Base-by-base conservation (phyloP, 2,797 vertebrate genomes). In the Luscinia luscinia region DNA sequence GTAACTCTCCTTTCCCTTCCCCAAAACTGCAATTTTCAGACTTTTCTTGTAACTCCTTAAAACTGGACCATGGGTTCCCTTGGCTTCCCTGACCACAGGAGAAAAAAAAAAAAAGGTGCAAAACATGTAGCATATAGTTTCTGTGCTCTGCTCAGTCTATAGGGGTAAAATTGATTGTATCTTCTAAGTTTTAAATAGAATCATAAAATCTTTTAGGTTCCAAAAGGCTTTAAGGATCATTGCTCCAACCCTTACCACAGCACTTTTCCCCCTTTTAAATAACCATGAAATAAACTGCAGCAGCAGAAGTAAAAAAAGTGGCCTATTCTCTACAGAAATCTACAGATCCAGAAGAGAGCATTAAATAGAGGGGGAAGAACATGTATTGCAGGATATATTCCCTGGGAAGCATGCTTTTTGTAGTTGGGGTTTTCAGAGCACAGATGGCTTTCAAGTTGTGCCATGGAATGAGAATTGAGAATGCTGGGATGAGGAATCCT, bases 151-250 rank as follows among this genome's bases (percentile, higher is more conserved):
- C 17, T 67, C 9, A 73, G 26, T 20, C 9, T 43, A 4, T 30
- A 26, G 43, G 48, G 30, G 5, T 81, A 43, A 72, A 73, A 75
- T 38, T n/a, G 12, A 38, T 16, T 22, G 9, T 10, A 6, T 45
- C 6, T 45, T 74, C 9, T 12, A 23, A 54, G 17, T n/a, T 88
- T 68, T 32, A 46, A 69, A 40, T 38, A 5, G 49, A 87, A 66
- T 21, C 2, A 23, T 52, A 0, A 0, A 17, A 23, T 51, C 0
- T 4, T 40, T 58, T 41, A 12, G 8, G 5, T 14, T 46, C 54
- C 4, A 77, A 51, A 72, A 59, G 9, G 11, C 21, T 12, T 46
- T 27, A 16, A 46, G 59, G 26, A 20, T 52, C 38, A 70, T 64
- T 45, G 23, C 58, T 58, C 24, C 64, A 45, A 12, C 15, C 30